Evolutionary conservation across 2,113 vertebrate genomes (phyloP).

Genomic region (Halichoeres trimaculatus): DNA sequence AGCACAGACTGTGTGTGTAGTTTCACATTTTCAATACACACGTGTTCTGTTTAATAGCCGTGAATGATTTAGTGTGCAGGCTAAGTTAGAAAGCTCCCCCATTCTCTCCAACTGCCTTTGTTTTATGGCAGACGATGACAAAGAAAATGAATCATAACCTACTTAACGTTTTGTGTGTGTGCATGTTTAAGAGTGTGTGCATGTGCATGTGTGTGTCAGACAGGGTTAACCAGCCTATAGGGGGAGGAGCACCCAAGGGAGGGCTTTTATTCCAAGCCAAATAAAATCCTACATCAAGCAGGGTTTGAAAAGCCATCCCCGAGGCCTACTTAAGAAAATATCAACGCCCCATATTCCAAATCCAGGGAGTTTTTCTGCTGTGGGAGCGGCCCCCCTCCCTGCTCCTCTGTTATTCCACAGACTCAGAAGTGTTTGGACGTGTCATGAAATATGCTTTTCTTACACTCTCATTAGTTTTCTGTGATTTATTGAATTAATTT

Average conservation of each 20-base stretch:
- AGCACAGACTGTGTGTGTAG: conserved; percentile 10
- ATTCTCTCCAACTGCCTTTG: conserved; percentile 57
- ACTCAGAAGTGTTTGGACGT: conserved; percentile 48
- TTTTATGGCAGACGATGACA: conserved; percentile 72
- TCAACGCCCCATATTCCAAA: conserved; percentile 63
- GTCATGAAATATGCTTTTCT: conserved; percentile 63
- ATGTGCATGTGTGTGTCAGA: conserved; percentile 44
- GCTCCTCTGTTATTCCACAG: conserved; percentile 60
- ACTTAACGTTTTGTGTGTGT: conserved; percentile 59
- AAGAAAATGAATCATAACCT: conserved; percentile 78
- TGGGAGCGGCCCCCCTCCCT: conserved; percentile 59
- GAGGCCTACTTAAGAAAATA: conserved; percentile 77
- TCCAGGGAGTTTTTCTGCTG: conserved; percentile 54
- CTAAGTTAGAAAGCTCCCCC: conserved; percentile 59
- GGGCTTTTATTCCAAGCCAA: conserved; percentile 78
- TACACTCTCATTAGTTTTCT: conserved; percentile 54
- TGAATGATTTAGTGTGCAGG: conserved; percentile 64
- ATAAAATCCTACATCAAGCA: conserved; percentile 79
- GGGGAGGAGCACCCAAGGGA: conserved; percentile 69
- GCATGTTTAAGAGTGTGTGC: conserved; percentile 13
- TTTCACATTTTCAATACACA: conserved; percentile 53
- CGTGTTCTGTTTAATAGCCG: conserved; percentile 48
- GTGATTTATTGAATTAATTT: conserved; percentile 64
- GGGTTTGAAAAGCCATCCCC: conserved; percentile 72
- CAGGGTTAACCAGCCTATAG: conserved; percentile 68